These are phyloP conservation scores for Microtus ochrogaster DNA, from an alignment of 2,113 vertebrate species.

Conservation along the genomic window DNA sequence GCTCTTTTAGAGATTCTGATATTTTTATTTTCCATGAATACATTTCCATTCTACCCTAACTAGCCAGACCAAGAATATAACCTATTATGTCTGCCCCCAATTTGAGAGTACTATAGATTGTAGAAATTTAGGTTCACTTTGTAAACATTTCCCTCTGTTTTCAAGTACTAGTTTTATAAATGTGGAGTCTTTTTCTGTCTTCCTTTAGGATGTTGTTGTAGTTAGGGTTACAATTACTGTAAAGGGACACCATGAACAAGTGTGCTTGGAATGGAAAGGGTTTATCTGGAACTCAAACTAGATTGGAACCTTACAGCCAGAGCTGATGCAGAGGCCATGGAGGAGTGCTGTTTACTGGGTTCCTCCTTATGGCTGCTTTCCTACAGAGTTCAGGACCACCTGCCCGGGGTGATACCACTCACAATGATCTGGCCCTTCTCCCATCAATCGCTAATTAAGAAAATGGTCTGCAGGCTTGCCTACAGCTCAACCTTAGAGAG, in stretches of 20 bases:
- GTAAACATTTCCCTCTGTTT: conserved; percentile 36
- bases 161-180: conserved; percentile 52
- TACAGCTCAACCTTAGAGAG: not conserved
- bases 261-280: not conserved
- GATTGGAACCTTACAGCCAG: not conserved
- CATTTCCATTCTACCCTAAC: not conserved
- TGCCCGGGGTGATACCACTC: not conserved
- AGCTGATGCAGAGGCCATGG: not conserved
- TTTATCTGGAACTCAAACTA: not conserved
- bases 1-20: not conserved
- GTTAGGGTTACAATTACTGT: not conserved
- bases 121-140: conserved; percentile 34
- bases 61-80: not conserved
- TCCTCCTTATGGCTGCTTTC: not conserved
- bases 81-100: not conserved
- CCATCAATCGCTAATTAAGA: not conserved
- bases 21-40: not conserved
- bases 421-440: not conserved
- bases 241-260: not conserved
- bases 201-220: not conserved
- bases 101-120: not conserved
- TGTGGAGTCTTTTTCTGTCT: conserved; percentile 2
- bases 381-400: not conserved
- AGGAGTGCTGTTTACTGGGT: not conserved
- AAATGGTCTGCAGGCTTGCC: not conserved